Conservation (phyloP, 1,140 invertebrate species). For the Papilio glaucus region DNA sequence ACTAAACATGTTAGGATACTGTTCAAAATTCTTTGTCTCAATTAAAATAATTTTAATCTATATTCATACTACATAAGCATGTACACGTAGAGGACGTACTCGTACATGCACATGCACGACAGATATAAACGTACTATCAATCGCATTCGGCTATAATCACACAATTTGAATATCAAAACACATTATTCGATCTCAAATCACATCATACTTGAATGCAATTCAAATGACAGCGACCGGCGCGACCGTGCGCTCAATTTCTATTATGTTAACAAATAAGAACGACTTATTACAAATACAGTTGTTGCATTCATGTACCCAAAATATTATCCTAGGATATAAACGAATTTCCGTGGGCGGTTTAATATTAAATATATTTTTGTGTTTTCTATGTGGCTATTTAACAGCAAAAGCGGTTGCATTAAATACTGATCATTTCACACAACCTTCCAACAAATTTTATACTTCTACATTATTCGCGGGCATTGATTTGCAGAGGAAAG, state of each 20-base stretch:
- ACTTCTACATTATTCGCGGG: too few species aligned
- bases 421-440: too few species aligned
- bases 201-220: slow-evolving; percentile 65
- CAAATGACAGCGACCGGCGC: slow-evolving; percentile 52
- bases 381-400: too few species aligned
- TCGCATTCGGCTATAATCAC: slow-evolving; percentile 52
- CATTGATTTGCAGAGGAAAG: too few species aligned
- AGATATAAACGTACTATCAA: slow-evolving; percentile 8
- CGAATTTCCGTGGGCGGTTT: background rate
- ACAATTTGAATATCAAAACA: slow-evolving; percentile 76
- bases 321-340: background rate
- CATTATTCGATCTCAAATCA: slow-evolving; percentile 61
- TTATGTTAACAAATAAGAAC: slow-evolving; percentile 24
- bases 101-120: background rate
- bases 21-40: background rate
- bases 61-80: background rate
- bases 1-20: slow-evolving; percentile 53
- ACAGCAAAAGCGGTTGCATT: too few species aligned
- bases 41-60: background rate
- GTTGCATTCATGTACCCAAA: slow-evolving; percentile 19
- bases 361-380: too few species aligned
- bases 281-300: background rate
- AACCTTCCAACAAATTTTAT: too few species aligned
- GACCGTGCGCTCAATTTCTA: slow-evolving; percentile 26
- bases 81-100: background rate